phyloP scores from a whole-genome alignment of 2,113 vertebrate genomes.

The Ophthalmolycus amberensis region DNA sequence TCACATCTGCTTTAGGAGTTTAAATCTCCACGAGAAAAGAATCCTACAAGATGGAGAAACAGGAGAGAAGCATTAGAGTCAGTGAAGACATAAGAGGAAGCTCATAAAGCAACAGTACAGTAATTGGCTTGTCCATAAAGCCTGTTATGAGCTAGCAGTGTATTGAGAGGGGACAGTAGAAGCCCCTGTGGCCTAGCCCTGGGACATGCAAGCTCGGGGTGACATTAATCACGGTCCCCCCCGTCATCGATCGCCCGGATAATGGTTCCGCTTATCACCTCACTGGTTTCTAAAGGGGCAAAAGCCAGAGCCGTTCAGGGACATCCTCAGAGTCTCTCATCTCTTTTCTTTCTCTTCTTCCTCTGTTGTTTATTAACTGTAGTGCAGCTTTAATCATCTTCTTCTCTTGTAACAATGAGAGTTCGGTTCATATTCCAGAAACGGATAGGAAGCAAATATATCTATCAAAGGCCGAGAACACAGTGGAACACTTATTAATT shows the following conservation, averaged over 20 bases:
- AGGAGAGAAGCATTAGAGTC: not conserved
- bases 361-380: constrained; percentile 47
- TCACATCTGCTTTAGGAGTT: not conserved
- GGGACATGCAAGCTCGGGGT: constrained; percentile 46
- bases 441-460: not conserved
- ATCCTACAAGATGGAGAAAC: not conserved
- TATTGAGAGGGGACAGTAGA: constrained; percentile 42
- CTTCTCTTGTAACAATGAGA: constrained; percentile 4
- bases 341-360: constrained; percentile 8
- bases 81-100: constrained; percentile 21
- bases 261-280: constrained; percentile 79
- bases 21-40: not conserved
- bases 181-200: constrained; percentile 55
- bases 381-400: constrained; percentile 12
- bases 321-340: constrained; percentile 48
- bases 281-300: constrained; percentile 60
- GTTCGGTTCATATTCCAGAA: constrained; percentile 23
- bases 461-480: constrained; percentile 15
- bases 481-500: constrained; percentile 33
- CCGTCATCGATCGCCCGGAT: constrained; percentile 70
- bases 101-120: constrained; percentile 28
- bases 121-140: constrained; percentile 59
- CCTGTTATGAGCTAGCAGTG: constrained; percentile 38
- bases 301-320: constrained; percentile 59
- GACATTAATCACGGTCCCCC: constrained; percentile 75